phyloP scores from a whole-genome alignment of 1,140 invertebrate species.

The Lepidotrigona ventralis region DNA sequence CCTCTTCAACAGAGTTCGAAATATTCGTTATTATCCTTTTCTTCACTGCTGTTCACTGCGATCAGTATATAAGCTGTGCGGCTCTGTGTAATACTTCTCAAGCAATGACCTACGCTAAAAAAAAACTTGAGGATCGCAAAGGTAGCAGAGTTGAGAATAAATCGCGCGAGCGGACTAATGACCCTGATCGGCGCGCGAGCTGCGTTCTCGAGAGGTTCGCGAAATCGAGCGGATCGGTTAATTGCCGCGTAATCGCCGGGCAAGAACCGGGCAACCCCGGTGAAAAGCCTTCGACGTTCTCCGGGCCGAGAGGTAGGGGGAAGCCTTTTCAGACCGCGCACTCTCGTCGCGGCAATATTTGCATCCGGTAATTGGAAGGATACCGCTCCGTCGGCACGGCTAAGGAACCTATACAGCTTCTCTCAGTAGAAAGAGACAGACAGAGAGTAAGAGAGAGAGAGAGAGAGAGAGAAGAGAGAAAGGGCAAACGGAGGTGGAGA shows the following conservation, averaged over 20 bases:
- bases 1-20: too few species aligned
- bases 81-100: too few species aligned
- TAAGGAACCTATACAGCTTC: neutral
- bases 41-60: too few species aligned
- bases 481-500: conserved; percentile 9
- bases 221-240: conserved; percentile 48
- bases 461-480: neutral
- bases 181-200: conserved; percentile 36
- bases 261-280: neutral
- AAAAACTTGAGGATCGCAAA: too few species aligned
- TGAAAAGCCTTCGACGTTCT: conserved; percentile 4
- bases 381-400: conserved; percentile 18
- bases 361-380: conserved; percentile 64
- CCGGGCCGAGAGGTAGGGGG: neutral
- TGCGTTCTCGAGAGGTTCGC: conserved; percentile 10
- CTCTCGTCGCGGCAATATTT: conserved; percentile 51
- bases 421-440: neutral
- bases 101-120: too few species aligned
- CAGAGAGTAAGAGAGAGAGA: neutral
- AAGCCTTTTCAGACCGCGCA: conserved; percentile 4
- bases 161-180: conserved; percentile 45
- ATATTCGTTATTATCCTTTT: too few species aligned
- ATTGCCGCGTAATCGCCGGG: conserved; percentile 42
- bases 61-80: too few species aligned
- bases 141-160: conserved; percentile 24